Evolutionary conservation across 1,140 invertebrate species (phyloP).

Genomic region (Phymorhynchus buccinoides): DNA sequence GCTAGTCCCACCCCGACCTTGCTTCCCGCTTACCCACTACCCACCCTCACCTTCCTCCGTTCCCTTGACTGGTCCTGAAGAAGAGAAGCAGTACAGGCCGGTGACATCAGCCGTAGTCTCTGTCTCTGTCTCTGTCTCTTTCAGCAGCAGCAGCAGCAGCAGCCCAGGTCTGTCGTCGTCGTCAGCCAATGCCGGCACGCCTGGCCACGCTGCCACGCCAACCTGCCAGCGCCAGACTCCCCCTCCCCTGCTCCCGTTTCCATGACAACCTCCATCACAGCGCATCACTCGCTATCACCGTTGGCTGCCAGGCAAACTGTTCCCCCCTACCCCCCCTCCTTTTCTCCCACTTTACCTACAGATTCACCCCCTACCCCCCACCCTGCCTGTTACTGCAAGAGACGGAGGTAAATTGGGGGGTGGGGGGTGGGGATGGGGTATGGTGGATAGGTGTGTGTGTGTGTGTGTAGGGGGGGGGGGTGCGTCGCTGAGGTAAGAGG

Average conservation of each 20-base stretch:
- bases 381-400: neutral
- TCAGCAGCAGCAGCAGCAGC: neutral
- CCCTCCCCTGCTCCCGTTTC: neutral
- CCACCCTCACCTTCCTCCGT: neutral
- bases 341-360: neutral
- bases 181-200: slow-evolving; percentile 9
- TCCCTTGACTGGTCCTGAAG: neutral
- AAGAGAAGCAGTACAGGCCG: neutral
- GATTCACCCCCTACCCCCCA: neutral
- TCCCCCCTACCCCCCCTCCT: neutral
- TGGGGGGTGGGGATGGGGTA: neutral
- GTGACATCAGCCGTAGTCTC: slow-evolving; percentile 1
- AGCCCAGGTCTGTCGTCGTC: neutral
- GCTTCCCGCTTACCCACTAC: neutral
- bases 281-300: neutral
- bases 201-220: slow-evolving; percentile 3
- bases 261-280: slow-evolving; percentile 2
- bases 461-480: no score
- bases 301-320: slow-evolving; percentile 9
- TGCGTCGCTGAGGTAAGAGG: no score
- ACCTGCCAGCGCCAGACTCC: neutral
- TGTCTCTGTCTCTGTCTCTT: no score
- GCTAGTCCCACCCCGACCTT: neutral
- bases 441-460: no score
- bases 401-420: neutral